Evolutionary conservation across 2,888 invertebrate genomes (phyloP).

Genomic region (Eulithis prunata): DNA sequence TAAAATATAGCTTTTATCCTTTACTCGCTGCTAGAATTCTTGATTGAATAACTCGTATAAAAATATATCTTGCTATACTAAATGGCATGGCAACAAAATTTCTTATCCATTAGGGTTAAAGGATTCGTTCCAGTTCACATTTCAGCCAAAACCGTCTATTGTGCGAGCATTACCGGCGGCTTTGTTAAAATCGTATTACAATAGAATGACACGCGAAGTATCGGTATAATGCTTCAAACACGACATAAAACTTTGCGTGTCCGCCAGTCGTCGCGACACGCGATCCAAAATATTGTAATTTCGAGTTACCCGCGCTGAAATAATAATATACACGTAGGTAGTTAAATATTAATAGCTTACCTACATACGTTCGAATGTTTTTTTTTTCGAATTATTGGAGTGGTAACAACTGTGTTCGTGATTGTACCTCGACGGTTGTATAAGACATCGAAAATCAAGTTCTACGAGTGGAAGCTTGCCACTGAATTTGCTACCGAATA

Average conservation of each 20-base stretch:
- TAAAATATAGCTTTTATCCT: too few relatives aligned
- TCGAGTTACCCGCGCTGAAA: conserved; percentile 55
- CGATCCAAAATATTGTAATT: conserved; percentile 61
- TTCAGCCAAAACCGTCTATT: conserved; percentile 66
- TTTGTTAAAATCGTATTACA: conserved; percentile 78
- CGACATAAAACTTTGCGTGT: conserved; percentile 56
- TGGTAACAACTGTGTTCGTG: conserved; percentile 20
- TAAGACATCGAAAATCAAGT: conserved; percentile 2
- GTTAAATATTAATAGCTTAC: conserved; percentile 56
- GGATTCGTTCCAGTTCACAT: conserved; percentile 67
- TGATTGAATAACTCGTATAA: too few relatives aligned
- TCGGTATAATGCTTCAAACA: conserved; percentile 68
- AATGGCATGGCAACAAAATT: conserved; percentile 30
- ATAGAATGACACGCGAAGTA: conserved; percentile 75
- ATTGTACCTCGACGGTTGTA: conserved; percentile 7
- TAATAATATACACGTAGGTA: conserved; percentile 47
- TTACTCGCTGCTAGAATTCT: too few relatives aligned
- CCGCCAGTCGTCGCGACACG: conserved; percentile 59
- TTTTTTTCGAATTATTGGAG: conserved; percentile 39
- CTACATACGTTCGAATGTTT: conserved; percentile 51
- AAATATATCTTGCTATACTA: neutral
- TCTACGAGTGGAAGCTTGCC: neutral
- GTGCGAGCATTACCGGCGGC: conserved; percentile 69
- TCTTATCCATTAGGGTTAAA: conserved; percentile 51
- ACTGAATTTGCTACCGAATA: neutral